These are phyloP conservation scores for Mythimna loreyi DNA, from an alignment of 2,888 invertebrate species.

Conservation along the genomic window DNA sequence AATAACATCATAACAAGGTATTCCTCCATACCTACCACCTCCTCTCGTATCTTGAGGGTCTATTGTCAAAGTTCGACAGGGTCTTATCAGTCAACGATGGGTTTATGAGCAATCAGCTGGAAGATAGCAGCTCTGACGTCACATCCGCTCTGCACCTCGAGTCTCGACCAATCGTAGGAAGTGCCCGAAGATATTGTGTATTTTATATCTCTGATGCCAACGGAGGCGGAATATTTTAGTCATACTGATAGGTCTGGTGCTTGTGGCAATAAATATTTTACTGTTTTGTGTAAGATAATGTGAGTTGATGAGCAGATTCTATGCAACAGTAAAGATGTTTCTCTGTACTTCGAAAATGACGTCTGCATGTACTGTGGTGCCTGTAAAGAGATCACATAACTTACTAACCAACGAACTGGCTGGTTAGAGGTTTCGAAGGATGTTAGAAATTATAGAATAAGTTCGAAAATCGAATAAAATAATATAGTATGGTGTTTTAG, in stretches of 20 bases:
- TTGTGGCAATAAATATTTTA: conserved; percentile 49
- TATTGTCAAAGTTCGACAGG: conserved; percentile 65
- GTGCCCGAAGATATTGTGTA: conserved; percentile 63
- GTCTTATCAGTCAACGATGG: conserved; percentile 71
- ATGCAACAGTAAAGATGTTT: background rate
- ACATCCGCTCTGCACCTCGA: conserved; percentile 73
- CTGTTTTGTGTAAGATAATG: conserved; percentile 23
- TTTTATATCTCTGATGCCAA: conserved; percentile 61
- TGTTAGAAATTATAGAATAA: no score
- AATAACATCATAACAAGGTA: conserved; percentile 57
- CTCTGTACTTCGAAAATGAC: no score
- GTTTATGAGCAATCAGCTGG: conserved; percentile 82
- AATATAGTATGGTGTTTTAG: no score
- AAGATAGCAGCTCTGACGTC: conserved; percentile 78
- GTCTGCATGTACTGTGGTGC: no score
- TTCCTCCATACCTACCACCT: conserved; percentile 41
- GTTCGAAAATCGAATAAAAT: no score
- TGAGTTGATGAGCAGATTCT: background rate
- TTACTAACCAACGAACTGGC: no score
- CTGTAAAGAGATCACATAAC: no score
- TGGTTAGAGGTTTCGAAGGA: no score
- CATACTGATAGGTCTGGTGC: conserved; percentile 39
- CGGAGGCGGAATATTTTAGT: conserved; percentile 39
- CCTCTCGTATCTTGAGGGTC: conserved; percentile 59
- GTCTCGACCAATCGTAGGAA: conserved; percentile 71